Evolutionary conservation across 2,888 invertebrate species (phyloP).

Genomic region (Exephanes ischioxanthus): DNA sequence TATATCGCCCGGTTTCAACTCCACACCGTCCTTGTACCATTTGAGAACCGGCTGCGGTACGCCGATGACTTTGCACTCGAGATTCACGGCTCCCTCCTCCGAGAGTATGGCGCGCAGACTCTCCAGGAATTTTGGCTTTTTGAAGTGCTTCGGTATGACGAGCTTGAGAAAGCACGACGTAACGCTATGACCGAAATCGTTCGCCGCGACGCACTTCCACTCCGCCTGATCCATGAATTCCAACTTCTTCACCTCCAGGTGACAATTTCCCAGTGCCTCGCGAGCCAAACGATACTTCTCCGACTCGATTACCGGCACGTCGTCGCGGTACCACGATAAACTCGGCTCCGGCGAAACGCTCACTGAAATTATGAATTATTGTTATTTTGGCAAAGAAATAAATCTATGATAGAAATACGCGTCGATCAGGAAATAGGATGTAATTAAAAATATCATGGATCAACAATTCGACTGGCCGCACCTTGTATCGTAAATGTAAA

Average conservation of each 20-base stretch:
- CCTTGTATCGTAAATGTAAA: constrained; percentile 93
- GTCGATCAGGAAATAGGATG: too few species aligned
- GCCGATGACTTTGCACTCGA: constrained; percentile 97
- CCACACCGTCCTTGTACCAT: constrained; percentile 97
- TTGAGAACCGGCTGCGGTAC: constrained; percentile 95
- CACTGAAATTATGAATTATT: constrained; percentile 85
- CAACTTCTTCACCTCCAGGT: constrained; percentile 90
- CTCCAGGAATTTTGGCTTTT: constrained; percentile 95
- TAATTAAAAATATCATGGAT: background rate
- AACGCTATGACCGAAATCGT: constrained; percentile 95
- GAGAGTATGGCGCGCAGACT: constrained; percentile 94
- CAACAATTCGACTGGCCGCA: constrained; percentile 77
- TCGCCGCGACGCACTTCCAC: constrained; percentile 96
- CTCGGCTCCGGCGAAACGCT: constrained; percentile 93
- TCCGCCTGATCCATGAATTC: constrained; percentile 94
- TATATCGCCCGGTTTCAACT: constrained; percentile 95
- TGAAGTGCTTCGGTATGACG: constrained; percentile 94
- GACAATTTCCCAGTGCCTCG: constrained; percentile 90
- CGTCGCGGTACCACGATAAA: constrained; percentile 95
- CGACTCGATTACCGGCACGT: constrained; percentile 90
- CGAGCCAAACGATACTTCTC: constrained; percentile 90
- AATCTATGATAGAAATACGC: too few species aligned
- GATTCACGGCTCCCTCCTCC: constrained; percentile 95
- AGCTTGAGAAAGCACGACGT: constrained; percentile 95
- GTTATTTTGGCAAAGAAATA: background rate